These are phyloP conservation scores for Microdon myrmicae DNA, from an alignment of 2,888 invertebrate genomes.

Conservation along the genomic window DNA sequence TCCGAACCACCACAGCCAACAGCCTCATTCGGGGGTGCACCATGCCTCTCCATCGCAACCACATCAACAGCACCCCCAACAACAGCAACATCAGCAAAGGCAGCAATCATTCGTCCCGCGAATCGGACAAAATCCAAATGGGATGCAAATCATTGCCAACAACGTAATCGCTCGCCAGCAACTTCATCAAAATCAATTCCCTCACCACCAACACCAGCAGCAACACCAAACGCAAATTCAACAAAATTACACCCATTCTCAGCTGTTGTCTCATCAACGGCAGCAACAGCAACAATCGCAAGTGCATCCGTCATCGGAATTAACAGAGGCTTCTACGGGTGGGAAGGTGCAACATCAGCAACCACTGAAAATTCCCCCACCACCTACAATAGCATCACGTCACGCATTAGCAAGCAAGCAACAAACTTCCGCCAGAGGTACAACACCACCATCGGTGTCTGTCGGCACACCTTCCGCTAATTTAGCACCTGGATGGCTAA, in stretches of 20 bases:
- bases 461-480: conserved; percentile 58
- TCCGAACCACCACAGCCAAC: conserved; percentile 16
- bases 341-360: conserved; percentile 52
- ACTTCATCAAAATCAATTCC: conserved; percentile 49
- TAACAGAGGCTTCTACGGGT: conserved; percentile 53
- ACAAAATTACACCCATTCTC: conserved; percentile 44
- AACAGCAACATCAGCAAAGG: conserved; percentile 55
- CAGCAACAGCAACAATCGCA: conserved; percentile 53
- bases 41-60: conserved; percentile 34
- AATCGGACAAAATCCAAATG: conserved; percentile 59
- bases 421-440: conserved; percentile 32
- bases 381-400: conserved; percentile 58
- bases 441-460: conserved; percentile 26
- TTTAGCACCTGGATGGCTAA: conserved; percentile 83
- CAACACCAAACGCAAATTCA: conserved; percentile 45
- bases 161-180: conserved; percentile 54
- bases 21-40: conserved; percentile 23
- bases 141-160: conserved; percentile 53
- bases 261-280: conserved; percentile 48
- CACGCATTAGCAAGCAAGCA: conserved; percentile 26
- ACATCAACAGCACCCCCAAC: conserved; percentile 35
- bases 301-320: conserved; percentile 47
- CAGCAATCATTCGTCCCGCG: conserved; percentile 57
- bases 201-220: conserved; percentile 51
- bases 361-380: conserved; percentile 46